A percentile compares a stretch with the other conserved stretches of the same genome.
These are phyloP conservation scores for Eublepharis macularius DNA, from an alignment of 2,113 vertebrate species.

Conservation along the genomic window DNA sequence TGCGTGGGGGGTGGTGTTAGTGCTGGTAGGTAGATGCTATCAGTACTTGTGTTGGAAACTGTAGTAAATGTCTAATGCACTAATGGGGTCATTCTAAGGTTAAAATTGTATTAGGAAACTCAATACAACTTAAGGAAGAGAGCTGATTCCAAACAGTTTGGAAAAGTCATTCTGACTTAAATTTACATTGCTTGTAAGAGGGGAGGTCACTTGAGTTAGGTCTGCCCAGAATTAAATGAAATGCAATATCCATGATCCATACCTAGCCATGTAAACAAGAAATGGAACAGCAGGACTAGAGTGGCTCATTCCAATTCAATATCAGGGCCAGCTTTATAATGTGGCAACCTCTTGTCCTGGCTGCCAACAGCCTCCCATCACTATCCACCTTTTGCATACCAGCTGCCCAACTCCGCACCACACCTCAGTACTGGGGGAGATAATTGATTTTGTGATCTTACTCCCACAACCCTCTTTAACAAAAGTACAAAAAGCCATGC, in stretches of 20 bases:
- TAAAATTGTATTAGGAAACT: conserved; percentile 28
- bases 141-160: conserved; percentile 18
- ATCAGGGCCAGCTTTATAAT: not conserved
- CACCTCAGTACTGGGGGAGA: too few species aligned
- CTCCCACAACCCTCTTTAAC: too few species aligned
- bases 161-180: conserved; percentile 7
- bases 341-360: too few species aligned
- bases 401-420: too few species aligned
- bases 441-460: too few species aligned
- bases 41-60: not conserved
- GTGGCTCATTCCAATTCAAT: not conserved
- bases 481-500: too few species aligned
- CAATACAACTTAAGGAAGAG: conserved; percentile 1
- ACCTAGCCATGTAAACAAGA: not conserved
- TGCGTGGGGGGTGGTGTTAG: not conserved
- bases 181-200: not conserved
- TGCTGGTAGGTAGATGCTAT: not conserved
- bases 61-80: conserved; percentile 11
- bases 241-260: not conserved
- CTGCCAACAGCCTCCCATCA: too few species aligned
- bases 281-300: not conserved
- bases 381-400: too few species aligned
- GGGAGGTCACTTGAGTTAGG: not conserved
- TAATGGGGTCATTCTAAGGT: conserved; percentile 29
- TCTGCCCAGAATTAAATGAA: not conserved